A percentile compares a stretch with the other conserved stretches of the same genome.
These are phyloP conservation scores for Syngnathoides biaculeatus DNA, from an alignment of 2,113 vertebrate genomes.

Conservation along the genomic window DNA sequence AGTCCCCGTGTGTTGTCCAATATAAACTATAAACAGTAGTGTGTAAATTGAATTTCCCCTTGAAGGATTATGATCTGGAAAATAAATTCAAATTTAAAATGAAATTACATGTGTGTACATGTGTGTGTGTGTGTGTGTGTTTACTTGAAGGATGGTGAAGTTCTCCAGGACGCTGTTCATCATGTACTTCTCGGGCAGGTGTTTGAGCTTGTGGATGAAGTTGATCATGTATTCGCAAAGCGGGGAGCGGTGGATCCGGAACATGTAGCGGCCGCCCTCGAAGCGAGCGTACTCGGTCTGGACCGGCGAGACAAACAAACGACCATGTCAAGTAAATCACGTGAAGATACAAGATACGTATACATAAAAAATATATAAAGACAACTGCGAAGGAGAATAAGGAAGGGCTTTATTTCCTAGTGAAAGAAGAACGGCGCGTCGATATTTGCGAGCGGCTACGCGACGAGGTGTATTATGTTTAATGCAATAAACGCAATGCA, in stretches of 20 bases:
- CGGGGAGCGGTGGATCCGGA: slow-evolving; percentile 90
- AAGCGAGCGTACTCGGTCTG: slow-evolving; percentile 91
- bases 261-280: slow-evolving; percentile 86
- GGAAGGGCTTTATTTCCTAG: neutral
- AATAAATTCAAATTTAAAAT: too few species aligned
- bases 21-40: too few species aligned
- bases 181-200: slow-evolving; percentile 95
- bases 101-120: neutral
- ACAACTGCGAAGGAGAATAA: neutral
- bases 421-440: neutral
- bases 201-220: slow-evolving; percentile 96
- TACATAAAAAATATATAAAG: too few species aligned
- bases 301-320: slow-evolving; percentile 19
- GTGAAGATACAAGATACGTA: too few species aligned
- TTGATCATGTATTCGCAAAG: slow-evolving; percentile 97
- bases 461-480: slow-evolving; percentile 51
- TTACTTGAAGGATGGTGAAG: slow-evolving; percentile 92
- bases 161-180: slow-evolving; percentile 98
- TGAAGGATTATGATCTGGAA: too few species aligned
- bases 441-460: slow-evolving; percentile 13
- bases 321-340: neutral
- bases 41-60: too few species aligned
- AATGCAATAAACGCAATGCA: slow-evolving; percentile 60
- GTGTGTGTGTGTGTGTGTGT: neutral
- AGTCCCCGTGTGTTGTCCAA: too few species aligned